Percentiles rank a stretch among this genome's conserved stretches.
Evolutionary conservation across 2,797 vertebrate genomes (phyloP).

Genomic region (Botia kubotai): DNA sequence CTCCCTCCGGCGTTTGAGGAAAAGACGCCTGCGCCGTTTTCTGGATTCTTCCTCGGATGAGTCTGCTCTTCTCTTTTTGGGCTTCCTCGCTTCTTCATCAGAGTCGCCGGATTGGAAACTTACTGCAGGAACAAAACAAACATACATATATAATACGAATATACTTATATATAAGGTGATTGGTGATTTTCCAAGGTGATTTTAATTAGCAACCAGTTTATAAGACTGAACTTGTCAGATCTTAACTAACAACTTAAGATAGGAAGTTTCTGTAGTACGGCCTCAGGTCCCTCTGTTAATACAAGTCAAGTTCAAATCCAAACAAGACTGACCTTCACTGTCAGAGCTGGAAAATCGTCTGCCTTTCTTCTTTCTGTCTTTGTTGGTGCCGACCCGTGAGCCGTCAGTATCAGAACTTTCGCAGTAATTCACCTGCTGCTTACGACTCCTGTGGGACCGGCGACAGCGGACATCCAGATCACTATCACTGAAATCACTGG

Average conservation of each 20-base stretch:
- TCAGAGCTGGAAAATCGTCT: slow-evolving; percentile 84
- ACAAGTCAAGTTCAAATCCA: too few species aligned
- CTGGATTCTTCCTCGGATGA: slow-evolving; percentile 74
- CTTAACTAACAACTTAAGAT: too few species aligned
- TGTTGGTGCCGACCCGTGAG: slow-evolving; percentile 83
- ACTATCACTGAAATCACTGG: slow-evolving; percentile 91
- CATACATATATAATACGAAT: background rate
- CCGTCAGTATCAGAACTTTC: slow-evolving; percentile 94
- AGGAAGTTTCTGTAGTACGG: too few species aligned
- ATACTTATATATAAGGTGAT: too few species aligned
- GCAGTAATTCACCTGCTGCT: slow-evolving; percentile 92
- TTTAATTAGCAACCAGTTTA: too few species aligned
- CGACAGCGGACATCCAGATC: slow-evolving; percentile 92
- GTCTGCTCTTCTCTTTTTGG: slow-evolving; percentile 64
- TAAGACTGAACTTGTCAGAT: too few species aligned
- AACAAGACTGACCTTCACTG: slow-evolving; percentile 84
- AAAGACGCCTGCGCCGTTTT: slow-evolving; percentile 67
- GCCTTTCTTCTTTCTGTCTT: slow-evolving; percentile 80
- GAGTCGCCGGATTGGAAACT: slow-evolving; percentile 73
- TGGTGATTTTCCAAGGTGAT: too few species aligned
- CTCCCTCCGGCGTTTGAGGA: slow-evolving; percentile 79
- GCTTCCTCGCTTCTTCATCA: slow-evolving; percentile 70
- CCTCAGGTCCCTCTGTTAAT: too few species aligned
- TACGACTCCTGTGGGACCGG: slow-evolving; percentile 90
- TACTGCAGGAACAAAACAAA: slow-evolving; percentile 58